Evolutionary conservation across 2,888 invertebrate species (phyloP), one percentile per base, ranked within the genome.

Genomic region (Chrysodeixis includens): DNA sequence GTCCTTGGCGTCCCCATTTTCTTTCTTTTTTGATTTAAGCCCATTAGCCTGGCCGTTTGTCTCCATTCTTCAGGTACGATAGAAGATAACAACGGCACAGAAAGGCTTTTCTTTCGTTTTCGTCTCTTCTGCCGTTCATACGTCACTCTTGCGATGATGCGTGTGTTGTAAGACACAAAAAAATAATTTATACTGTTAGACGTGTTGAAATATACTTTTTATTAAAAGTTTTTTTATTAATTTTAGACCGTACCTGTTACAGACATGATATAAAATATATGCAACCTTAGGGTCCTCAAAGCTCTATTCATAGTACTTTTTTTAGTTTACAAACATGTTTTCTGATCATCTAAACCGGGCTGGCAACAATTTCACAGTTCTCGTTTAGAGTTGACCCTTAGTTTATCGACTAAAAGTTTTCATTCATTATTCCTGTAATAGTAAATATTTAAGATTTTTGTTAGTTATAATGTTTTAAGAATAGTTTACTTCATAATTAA

Each of bases 1-100:
- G 86, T 96, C 96, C 93, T 96, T 96, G 86, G 91, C 93, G 81
- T 96, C 96, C 82, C 93, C 91, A 78, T 96, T 96, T 80, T 96
- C 96, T 93, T 96, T 96, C 92, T 96, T 96, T 94, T 95, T 96
- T 87, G 95, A 92, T 93, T 90, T 95, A 89, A 93, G 93, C 92
- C 95, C 95, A 93, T 95, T 95, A 86, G 90, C 93, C 93, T 94
- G 95, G 94, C 95, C 95, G 95, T 95, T 95, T 93, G 95, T 95
- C 92, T 95, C 95, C 95, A 95, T 95, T 94, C 94, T 94, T 93
- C 93, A 92, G 88, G 88, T 90, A 92, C 87, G 89, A 89, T 90
- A 92, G 94, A 95, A 94, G 94, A 95, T 94, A 94, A 94, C 94
- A 94, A 95, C 94, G 94, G 94, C 94, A 93, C 94, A 92, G 93